Base-by-base conservation (phyloP, 2,888 invertebrate genomes). In the Norana najaformis region DNA sequence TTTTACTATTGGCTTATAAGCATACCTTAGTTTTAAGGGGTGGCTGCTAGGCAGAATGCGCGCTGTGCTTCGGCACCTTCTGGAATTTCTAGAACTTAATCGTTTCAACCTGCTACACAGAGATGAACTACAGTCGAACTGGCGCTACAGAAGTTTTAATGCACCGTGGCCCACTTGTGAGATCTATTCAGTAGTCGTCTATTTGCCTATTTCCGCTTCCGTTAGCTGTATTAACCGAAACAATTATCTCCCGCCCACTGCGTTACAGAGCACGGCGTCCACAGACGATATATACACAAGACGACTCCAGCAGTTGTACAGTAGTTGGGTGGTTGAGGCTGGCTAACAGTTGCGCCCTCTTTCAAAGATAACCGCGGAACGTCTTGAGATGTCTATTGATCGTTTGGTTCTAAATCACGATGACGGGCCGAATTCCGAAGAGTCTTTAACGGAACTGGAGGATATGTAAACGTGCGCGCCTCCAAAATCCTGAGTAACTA, bases 401-500 rank as follows among this genome's bases (percentile, higher is more conserved):
- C 69, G 69, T 69, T 16, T 23, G 85, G 35, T n/a, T 20, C 1
- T 85, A 85, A 85, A 85, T 85, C 85, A 85, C 85, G 85, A 85
- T 37, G 85, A 85, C 36, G 37, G 36, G 83, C 85, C 36, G 85
- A 18, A 85, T 36, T 37, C 85, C 36, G 36, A 18, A 16, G 36
- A 85, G 85, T 37, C 85, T 69, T 69, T n/a, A 69, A 69, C 30
- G 69, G 69, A 69, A 69, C 69, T 5, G 69, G 69, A 69, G 69
- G 85, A 85, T 85, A 85, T 85, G 85, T 85, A 23, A 85, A 85
- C 85, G 35, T 85, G 34, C 35, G 85, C 85, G 85, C 85, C 85
- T 36, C 85, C 37, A 18, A 23, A 18, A 85, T 35, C 85, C 85
- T 23, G 37, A 35, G 35, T 37, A 36, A 35, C 85, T 85, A 20